phyloP scores from a whole-genome alignment of 2,797 vertebrate genomes.

The Peromyscus attwateri region DNA sequence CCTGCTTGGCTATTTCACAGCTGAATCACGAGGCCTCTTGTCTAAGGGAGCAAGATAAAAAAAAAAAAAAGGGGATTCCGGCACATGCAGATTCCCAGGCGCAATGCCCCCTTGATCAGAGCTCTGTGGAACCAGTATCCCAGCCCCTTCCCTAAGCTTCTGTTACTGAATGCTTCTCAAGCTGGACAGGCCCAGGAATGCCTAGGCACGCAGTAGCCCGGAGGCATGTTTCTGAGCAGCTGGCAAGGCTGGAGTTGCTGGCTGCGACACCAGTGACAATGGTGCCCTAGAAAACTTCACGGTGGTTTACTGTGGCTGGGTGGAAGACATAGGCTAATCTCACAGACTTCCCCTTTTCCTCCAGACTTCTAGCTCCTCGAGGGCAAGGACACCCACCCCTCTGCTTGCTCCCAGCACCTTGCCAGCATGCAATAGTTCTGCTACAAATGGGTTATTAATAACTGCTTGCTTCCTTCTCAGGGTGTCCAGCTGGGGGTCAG shows the following conservation, averaged over 20 bases:
- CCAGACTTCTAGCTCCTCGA: rapidly evolving
- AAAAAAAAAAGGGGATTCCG: rapidly evolving
- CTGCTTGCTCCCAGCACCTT: neutral
- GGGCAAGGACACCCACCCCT: rapidly evolving
- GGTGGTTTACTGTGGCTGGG: rapidly evolving
- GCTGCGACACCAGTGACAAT: too few species aligned
- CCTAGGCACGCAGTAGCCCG: neutral
- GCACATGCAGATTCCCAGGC: neutral
- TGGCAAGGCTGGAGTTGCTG: neutral
- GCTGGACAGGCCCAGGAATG: rapidly evolving
- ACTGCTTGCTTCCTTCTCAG: neutral
- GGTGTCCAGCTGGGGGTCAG: neutral
- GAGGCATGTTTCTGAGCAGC: neutral
- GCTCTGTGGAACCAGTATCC: neutral
- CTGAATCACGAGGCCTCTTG: rapidly evolving
- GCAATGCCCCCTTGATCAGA: rapidly evolving
- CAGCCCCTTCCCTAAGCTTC: neutral
- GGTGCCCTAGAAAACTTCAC: rapidly evolving
- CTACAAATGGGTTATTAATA: neutral
- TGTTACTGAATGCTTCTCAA: neutral
- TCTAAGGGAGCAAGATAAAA: neutral
- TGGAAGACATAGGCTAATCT: rapidly evolving
- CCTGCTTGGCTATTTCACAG: neutral
- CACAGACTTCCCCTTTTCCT: neutral
- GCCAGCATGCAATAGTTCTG: neutral